These are phyloP conservation scores for Graphium colonna DNA, from an alignment of 2,888 invertebrate genomes.

Conservation along the genomic window DNA sequence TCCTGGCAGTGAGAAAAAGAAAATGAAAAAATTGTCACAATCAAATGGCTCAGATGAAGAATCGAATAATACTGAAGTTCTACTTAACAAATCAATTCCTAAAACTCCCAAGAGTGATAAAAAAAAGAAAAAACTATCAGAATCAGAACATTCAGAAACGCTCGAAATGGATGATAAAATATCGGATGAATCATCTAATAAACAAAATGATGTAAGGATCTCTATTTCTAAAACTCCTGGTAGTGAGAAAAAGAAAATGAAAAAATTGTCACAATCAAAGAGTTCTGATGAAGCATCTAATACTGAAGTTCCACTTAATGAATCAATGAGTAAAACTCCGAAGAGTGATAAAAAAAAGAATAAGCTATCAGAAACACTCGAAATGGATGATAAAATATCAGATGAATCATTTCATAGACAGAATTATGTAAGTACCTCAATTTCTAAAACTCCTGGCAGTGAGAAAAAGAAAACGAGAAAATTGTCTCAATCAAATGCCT, in stretches of 20 bases:
- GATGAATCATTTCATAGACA: no score
- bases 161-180: no score
- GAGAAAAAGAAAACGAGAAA: slow-evolving; percentile 12
- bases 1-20: slow-evolving; percentile 16
- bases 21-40: slow-evolving; percentile 9
- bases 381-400: no score
- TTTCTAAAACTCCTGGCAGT: slow-evolving; percentile 21
- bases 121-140: slow-evolving; percentile 22
- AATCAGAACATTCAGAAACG: slow-evolving; percentile 2
- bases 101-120: slow-evolving; percentile 13
- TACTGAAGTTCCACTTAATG: slow-evolving; percentile 6
- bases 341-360: slow-evolving; percentile 20
- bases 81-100: slow-evolving; percentile 17
- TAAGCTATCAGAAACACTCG: slow-evolving; percentile 7
- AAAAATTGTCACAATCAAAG: slow-evolving; percentile 9
- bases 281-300: neutral
- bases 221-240: slow-evolving; percentile 18
- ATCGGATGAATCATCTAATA: no score
- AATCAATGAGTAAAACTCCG: slow-evolving; percentile 15
- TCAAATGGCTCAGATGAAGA: slow-evolving; percentile 1
- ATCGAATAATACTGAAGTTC: neutral
- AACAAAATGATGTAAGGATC: neutral
- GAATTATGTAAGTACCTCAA: neutral
- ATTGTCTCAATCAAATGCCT: slow-evolving; percentile 7
- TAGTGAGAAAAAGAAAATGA: slow-evolving; percentile 14